Percentiles rank a stretch among this genome's conserved stretches.
These are phyloP conservation scores for Eumerus sabulonum DNA, from an alignment of 2,888 invertebrate genomes.

Conservation along the genomic window DNA sequence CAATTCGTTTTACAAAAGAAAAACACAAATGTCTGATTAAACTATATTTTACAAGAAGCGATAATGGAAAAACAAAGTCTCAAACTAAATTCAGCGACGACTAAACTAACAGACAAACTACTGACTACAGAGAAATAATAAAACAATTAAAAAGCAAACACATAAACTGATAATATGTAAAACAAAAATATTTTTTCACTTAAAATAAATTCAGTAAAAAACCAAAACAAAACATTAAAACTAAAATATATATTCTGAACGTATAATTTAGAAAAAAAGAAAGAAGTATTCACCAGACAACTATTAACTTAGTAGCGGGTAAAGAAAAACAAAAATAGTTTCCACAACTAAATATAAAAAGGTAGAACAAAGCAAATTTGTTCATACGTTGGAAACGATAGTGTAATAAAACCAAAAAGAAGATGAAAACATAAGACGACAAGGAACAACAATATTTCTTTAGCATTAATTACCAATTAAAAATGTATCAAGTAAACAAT, in stretches of 20 bases:
- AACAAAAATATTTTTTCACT: constrained; percentile 61
- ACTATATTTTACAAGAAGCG: constrained; percentile 56
- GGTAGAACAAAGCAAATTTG: constrained; percentile 2
- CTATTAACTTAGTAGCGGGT: constrained; percentile 61
- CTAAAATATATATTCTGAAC: constrained; percentile 46
- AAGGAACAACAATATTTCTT: constrained; percentile 18
- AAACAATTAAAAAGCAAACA: constrained; percentile 31
- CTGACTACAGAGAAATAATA: constrained; percentile 10
- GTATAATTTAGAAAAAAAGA: constrained; percentile 26
- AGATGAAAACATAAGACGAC: neutral
- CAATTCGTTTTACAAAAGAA: constrained; percentile 63
- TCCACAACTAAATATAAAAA: constrained; percentile 51
- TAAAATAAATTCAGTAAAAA: constrained; percentile 58
- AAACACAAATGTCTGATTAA: constrained; percentile 59
- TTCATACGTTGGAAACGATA: constrained; percentile 15
- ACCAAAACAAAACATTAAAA: constrained; percentile 31
- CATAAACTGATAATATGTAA: constrained; percentile 48
- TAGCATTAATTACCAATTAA: constrained; percentile 21
- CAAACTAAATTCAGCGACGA: constrained; percentile 56
- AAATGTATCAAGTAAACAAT: constrained; percentile 27
- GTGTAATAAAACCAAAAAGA: neutral
- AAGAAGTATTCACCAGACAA: constrained; percentile 54
- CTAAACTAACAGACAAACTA: constrained; percentile 36
- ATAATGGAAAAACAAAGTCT: constrained; percentile 29
- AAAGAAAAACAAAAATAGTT: constrained; percentile 58